Evolutionary conservation across 92 coral and sea anemone genomes (phyloP).

Genomic region (Pocillopora grandis): DNA sequence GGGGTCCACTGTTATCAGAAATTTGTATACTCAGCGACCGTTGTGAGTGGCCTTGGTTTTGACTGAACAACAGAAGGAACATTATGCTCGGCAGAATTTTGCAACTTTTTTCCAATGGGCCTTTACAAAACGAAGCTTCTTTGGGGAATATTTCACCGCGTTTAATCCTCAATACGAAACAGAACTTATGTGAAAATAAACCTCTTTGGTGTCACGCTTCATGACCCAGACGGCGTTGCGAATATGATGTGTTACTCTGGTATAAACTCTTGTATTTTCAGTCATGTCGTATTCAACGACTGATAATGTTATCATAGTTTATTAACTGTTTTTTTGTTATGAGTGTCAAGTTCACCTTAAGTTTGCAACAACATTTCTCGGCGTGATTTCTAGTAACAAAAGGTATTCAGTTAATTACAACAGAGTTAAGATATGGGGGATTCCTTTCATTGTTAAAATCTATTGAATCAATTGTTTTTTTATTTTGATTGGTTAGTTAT

Average conservation of each 20-base stretch:
- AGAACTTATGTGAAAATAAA: conserved; percentile 1
- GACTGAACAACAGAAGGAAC: background rate
- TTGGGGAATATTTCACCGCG: background rate
- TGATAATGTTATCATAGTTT: background rate
- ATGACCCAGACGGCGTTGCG: background rate
- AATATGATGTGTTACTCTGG: background rate
- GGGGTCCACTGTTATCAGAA: conserved; percentile 11
- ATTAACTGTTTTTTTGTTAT: no score
- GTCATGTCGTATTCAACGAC: background rate
- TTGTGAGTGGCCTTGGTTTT: conserved; percentile 15
- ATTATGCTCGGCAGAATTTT: background rate
- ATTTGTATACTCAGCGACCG: background rate
- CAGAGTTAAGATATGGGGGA: conserved; percentile 3
- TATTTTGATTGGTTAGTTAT: conserved; percentile 31
- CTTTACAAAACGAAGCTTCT: background rate
- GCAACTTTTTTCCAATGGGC: background rate
- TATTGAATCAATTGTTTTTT: background rate
- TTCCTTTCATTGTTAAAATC: conserved; percentile 28
- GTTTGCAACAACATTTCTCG: conserved; percentile 4
- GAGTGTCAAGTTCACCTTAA: background rate
- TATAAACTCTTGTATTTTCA: background rate
- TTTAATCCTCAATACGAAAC: background rate
- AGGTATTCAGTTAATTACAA: background rate
- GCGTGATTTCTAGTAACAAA: conserved; percentile 15
- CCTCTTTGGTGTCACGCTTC: conserved; percentile 20